Conservation (phyloP, 1,140 invertebrate species). For the Hyphantria cunea region DNA sequence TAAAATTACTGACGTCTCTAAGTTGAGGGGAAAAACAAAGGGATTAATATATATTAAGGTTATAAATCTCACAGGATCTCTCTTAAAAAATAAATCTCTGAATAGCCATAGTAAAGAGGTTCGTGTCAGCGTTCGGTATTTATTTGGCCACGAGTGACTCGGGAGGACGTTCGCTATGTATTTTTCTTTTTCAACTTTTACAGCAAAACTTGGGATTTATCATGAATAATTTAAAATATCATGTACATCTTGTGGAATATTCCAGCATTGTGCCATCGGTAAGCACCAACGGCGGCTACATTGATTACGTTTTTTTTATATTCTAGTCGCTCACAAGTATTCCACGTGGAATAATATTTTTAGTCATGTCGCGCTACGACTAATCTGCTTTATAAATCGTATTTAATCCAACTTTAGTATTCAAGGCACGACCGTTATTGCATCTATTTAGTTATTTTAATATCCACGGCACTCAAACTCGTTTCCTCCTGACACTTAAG, state of each 20-base stretch:
- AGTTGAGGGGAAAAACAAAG: constrained; percentile 34
- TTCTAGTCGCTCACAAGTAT: constrained; percentile 10
- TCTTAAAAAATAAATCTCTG: constrained; percentile 36
- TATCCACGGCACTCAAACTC: constrained; percentile 1
- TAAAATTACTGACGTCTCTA: constrained; percentile 10
- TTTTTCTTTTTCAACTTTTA: constrained; percentile 54
- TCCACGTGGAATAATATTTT: constrained; percentile 39
- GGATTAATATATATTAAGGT: constrained; percentile 39
- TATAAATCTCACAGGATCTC: constrained; percentile 40
- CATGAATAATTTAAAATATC: constrained; percentile 75
- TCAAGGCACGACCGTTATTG: constrained; percentile 43
- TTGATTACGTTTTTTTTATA: constrained; percentile 28
- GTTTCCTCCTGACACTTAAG: no score
- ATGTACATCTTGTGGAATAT: constrained; percentile 58
- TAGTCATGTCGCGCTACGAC: constrained; percentile 18
- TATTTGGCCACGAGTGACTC: constrained; percentile 34
- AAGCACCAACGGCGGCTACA: constrained; percentile 30
- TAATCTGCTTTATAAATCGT: constrained; percentile 41
- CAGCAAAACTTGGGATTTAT: constrained; percentile 65
- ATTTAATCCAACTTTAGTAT: constrained; percentile 47
- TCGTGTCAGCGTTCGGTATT: constrained; percentile 42
- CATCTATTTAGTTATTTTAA: constrained; percentile 30
- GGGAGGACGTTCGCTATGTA: constrained; percentile 29
- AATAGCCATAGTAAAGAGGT: constrained; percentile 36
- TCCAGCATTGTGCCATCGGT: constrained; percentile 41